phyloP scores from a whole-genome alignment of 2,797 vertebrate species.

The Eulemur mongoz region DNA sequence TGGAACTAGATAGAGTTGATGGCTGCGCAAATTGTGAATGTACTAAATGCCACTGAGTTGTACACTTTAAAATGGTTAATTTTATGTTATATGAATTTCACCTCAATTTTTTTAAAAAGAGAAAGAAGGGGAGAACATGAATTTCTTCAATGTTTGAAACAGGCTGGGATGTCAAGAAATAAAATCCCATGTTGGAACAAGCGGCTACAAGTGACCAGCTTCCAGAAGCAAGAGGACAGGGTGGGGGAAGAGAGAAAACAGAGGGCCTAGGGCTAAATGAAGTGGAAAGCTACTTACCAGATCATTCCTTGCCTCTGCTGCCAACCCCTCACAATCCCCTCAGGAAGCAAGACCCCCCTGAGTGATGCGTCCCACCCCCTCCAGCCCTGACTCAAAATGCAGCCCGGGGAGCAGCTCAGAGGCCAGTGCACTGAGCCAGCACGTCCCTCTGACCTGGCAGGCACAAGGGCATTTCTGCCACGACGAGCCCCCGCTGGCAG shows the following conservation, averaged over 20 bases:
- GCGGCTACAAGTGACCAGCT: background rate
- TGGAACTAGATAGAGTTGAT: background rate
- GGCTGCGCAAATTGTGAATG: fast-evolving
- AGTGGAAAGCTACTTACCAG: background rate
- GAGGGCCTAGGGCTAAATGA: fast-evolving
- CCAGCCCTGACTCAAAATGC: background rate
- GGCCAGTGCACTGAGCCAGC: background rate
- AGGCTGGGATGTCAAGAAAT: background rate
- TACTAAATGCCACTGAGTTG: background rate
- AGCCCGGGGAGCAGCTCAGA: fast-evolving
- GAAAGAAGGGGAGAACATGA: background rate
- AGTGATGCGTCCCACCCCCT: background rate
- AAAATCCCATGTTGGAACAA: background rate
- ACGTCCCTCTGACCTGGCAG: conserved; percentile 29
- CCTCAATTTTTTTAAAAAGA: background rate
- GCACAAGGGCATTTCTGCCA: conserved; percentile 35
- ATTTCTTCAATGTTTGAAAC: background rate
- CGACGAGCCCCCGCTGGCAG: background rate
- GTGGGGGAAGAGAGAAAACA: fast-evolving
- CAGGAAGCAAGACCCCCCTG: background rate
- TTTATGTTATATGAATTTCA: background rate
- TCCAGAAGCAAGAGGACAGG: background rate
- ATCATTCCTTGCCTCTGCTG: no score
- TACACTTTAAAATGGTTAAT: background rate
- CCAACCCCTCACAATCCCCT: fast-evolving